Base-by-base conservation (phyloP, 2,797 vertebrate genomes). In the Danio jaintianensis region DNA sequence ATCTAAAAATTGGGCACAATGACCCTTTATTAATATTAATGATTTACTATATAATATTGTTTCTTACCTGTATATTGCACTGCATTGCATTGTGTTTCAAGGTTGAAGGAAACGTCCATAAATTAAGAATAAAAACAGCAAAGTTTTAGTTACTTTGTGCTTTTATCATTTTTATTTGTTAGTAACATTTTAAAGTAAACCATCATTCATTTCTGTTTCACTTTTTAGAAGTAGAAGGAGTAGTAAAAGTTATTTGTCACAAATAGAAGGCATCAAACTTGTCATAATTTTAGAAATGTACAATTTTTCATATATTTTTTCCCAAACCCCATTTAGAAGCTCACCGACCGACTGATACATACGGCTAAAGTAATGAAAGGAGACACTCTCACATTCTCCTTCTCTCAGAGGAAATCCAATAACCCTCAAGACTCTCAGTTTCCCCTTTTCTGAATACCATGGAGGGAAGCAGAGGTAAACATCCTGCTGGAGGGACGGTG, bases 341-440 rank as follows among this genome's bases (percentile, higher is more conserved):
- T 6, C 29, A 67, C 6, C 13, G 7, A 47, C 22, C 18, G 40
- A 78, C 48, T 62, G 36, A 62, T 20, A 42, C n/a, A 50, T 38
- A 74, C 16, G 29, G 12, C 47, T 42, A 16, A 38, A 64, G 18
- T 55, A 64, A 64, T 43, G 13, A 64, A 22, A 64, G 18, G 8
- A 53, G 63, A 67, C 67, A 48, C 70, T 58, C 52, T 75, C 70
- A 40, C 53, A 47, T 62, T 47, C 22, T 56, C 29, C 11, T 38
- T 48, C 29, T 69, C 55, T 50, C 42, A n/a, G 18, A 48, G 69
- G 55, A 82, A 70, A 82, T 83, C 45, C 52, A 66, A 72, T 66
- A 71, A 76, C 38, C 50, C 50, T 29, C 22, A 7, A 58, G 59
- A 76, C 67, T 40, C 69, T 62, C 16, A 48, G 16, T 16, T 61